Evolutionary conservation across 2,797 vertebrate genomes (phyloP), one percentile per base, ranked within the genome.

Genomic region (Phoeniculus purpureus): DNA sequence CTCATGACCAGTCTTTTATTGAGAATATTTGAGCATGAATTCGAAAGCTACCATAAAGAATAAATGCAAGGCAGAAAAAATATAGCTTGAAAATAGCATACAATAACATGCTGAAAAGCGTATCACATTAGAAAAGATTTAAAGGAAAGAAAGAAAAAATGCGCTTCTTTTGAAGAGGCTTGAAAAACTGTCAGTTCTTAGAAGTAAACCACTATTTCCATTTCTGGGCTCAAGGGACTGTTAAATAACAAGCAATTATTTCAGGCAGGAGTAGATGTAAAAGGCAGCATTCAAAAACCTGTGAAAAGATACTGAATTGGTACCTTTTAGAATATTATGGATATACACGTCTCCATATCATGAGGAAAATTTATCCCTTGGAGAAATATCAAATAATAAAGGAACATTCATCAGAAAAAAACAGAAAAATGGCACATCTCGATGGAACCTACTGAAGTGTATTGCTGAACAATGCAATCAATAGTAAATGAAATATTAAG

Each of bases 221-320:
- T 84, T 94, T 94, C 72, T 90, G 73, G 91, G 48, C 75, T 65
- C 59, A 85, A 91, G 79, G 4, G 51, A 52, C 55, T 95, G 75
- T 93, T 95, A 97, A 96, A 87, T 77, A 95, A 93, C 64, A 93
- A 94, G 55, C 52, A 92, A 92, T 97, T 97, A 95, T 95, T 95
- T 85, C 58, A 84, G 50, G 9, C 13, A 85, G 58, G 89, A 93
- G 62, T 85, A 93, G 60, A 86, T 66, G 45, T 51, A 96, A 96
- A 96, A 74, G 48, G 29, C 5, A 27, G 25, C 32, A 85, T 85
- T 95, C 66, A 95, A 90, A 95, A 91, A 37, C 7, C 37, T 81
- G 7, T 84, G 85, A 95, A 95, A 92, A 95, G 22, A 71, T 82
- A 66, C 20, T 21, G 59, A 73, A 87, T 87, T 85, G 29, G 16